Base-by-base conservation (phyloP, 2,888 invertebrate species). In the Phaonia tiefii region DNA sequence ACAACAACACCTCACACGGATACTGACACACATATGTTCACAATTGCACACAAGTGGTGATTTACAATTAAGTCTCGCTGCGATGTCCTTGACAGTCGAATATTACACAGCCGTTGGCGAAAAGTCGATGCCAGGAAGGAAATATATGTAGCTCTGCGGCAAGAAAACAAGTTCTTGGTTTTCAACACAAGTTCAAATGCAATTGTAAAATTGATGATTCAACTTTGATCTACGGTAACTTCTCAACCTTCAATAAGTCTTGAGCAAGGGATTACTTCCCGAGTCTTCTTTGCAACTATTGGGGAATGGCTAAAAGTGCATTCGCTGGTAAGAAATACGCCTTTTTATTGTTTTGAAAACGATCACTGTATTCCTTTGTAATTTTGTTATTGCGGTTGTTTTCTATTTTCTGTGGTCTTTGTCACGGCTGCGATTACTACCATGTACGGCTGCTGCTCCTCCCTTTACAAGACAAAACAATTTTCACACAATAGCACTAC, bases 41-140 rank as follows among this genome's bases (percentile, higher is more conserved):
- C 37, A 15, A 60, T 37, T 42, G 8, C 31, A 31, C 31, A 5
- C 13, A 1, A 25, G 20, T 11, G 42, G 42, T 42, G 39, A 42
- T 42, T 63, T 63, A 42, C 63, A 63, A 20, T 37, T 39, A 63
- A 63, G 13, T 20, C 42, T 15, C 44, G 67, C 60, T 58, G 17
- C 37, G 8, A 39, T 78, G 81, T 81, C 81, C 81, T 81, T 81
- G 81, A 75, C 81, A 78, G 56, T 81, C 72, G 54, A 75, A 26
- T n/a, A n/a, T n/a, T n/a, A n/a, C 67, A 46, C 13, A 39, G 26
- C 71, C 67, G 37, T 46, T 26, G n/a, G 39, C n/a, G 60, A 75
- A 49, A 73, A 69, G 51, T 70, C 44, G 58, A 74, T 71, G 46
- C 54, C 75, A 58, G 56, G 15, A 65, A 65, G 31, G 56, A 65